Conservation (phyloP, 2,888 invertebrate genomes). For the Euzetes globulus region DNA sequence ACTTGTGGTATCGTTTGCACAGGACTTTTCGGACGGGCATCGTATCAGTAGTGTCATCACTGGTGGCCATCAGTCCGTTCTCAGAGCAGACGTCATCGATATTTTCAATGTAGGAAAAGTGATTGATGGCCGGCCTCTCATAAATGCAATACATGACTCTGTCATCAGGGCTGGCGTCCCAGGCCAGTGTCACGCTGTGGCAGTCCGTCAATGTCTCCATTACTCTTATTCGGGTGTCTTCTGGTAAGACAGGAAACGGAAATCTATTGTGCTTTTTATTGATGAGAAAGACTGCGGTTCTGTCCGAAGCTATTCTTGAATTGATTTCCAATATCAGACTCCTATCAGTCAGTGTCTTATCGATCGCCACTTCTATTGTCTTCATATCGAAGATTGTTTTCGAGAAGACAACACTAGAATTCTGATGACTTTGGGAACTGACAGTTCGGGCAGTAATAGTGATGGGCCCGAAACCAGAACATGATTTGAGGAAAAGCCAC, state of each 20-base stretch:
- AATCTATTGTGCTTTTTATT: slow-evolving; percentile 39
- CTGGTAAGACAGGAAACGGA: slow-evolving; percentile 45
- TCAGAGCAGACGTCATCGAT: background rate
- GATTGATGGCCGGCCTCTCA: slow-evolving; percentile 42
- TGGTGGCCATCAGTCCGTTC: background rate
- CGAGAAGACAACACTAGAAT: background rate
- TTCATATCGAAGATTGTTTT: background rate
- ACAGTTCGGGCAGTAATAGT: background rate
- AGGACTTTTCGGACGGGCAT: slow-evolving; percentile 34
- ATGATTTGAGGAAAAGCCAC: background rate
- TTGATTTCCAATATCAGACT: slow-evolving; percentile 14
- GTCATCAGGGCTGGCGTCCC: slow-evolving; percentile 44
- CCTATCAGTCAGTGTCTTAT: background rate
- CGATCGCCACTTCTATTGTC: background rate
- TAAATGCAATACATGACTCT: slow-evolving; percentile 47
- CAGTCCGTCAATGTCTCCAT: slow-evolving; percentile 45
- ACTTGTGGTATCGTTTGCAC: slow-evolving; percentile 38
- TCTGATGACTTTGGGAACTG: background rate
- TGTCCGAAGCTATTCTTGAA: background rate
- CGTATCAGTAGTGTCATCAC: background rate
- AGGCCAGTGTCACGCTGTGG: slow-evolving; percentile 46
- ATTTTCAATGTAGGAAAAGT: background rate
- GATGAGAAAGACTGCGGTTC: slow-evolving; percentile 35
- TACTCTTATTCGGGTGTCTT: slow-evolving; percentile 44
- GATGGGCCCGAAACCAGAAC: background rate